A percentile compares a stretch with the other conserved stretches of the same genome.
These are phyloP conservation scores for Scaptomyza caliginosa DNA, from an alignment of 2,888 invertebrate species.

Conservation along the genomic window DNA sequence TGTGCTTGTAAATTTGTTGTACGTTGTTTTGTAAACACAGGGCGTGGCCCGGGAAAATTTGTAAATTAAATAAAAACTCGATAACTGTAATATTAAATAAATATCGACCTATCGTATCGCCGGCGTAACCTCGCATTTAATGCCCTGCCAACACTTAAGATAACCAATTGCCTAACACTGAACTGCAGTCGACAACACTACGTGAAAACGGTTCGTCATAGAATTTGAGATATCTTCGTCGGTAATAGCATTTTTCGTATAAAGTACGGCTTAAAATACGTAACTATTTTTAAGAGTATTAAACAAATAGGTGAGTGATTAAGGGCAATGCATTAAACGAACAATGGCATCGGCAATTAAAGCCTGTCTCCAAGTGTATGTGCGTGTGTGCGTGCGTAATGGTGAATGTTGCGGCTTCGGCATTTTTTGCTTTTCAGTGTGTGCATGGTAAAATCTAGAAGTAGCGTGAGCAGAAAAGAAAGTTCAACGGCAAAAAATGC, in stretches of 20 bases:
- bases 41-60: slow-evolving; percentile 11
- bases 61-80: slow-evolving; percentile 27
- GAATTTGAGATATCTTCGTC: slow-evolving; percentile 58
- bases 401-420: slow-evolving; percentile 60
- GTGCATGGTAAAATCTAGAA: slow-evolving; percentile 76
- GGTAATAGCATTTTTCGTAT: slow-evolving; percentile 25
- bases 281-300: slow-evolving; percentile 10
- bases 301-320: slow-evolving; percentile 53
- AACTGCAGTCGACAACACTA: slow-evolving; percentile 52
- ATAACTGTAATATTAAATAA: slow-evolving; percentile 2
- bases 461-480: slow-evolving; percentile 77
- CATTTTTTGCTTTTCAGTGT: slow-evolving; percentile 44
- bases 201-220: slow-evolving; percentile 63
- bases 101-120: not conserved
- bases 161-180: slow-evolving; percentile 36
- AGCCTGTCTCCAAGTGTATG: slow-evolving; percentile 21
- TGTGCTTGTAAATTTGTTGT: slow-evolving; percentile 18
- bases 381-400: slow-evolving; percentile 33
- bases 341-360: slow-evolving; percentile 9
- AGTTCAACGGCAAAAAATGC: slow-evolving; percentile 67
- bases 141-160: slow-evolving; percentile 22
- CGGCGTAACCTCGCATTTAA: not conserved
- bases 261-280: slow-evolving; percentile 40
- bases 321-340: not conserved
- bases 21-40: not conserved